Evolutionary conservation across 2,113 vertebrate species (phyloP), one percentile per base, ranked within the genome.

Genomic region (Gallinago jamesoni): DNA sequence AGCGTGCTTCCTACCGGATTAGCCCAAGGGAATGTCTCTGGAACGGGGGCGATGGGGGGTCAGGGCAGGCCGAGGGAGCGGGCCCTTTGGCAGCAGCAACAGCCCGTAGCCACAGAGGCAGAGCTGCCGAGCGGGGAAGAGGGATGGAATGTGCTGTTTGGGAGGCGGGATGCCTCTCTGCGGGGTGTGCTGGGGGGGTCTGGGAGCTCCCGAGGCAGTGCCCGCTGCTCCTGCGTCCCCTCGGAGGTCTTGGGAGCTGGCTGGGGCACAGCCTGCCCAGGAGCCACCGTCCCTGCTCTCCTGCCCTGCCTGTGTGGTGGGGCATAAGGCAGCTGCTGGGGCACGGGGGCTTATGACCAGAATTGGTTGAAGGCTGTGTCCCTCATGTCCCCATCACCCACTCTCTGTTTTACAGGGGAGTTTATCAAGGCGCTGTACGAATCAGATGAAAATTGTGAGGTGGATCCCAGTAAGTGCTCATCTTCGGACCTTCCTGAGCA

Each of bases 381-480:
- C 35, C n/a, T 22, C 9, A 0, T 3, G 12, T 74, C 39, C 69
- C 62, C 78, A 27, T 55, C 84, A 31, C 77, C 2, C 2, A 41
- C 84, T 92, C 19, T 83, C 53, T 96, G 28, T 95, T 80, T 94
- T 91, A 2, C 97, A 99, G 99, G 99, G 2, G 99, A 99, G 96
- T 99, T 99, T 96, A 99, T 99, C 97, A 99, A 99, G 96, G 99
- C 99, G 0, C 97, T 99, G 53, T 99, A 99, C 0, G 99, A 99
- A 94, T 99, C 99, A 4, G 99, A 99, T n/a, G 99, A 99, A 91
- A 99, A 99, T 95, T 99, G 99, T 19, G 99, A 99, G 96, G 99
- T 99, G 96, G 99, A 99, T 94, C 98, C 99, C 7, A 99, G 98
- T 96, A 99, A 99, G 91, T 99, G 99, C 92, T 99, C 99, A 0